Evolutionary conservation across 2,113 vertebrate genomes (phyloP).

Genomic region (Sciurus niger): DNA sequence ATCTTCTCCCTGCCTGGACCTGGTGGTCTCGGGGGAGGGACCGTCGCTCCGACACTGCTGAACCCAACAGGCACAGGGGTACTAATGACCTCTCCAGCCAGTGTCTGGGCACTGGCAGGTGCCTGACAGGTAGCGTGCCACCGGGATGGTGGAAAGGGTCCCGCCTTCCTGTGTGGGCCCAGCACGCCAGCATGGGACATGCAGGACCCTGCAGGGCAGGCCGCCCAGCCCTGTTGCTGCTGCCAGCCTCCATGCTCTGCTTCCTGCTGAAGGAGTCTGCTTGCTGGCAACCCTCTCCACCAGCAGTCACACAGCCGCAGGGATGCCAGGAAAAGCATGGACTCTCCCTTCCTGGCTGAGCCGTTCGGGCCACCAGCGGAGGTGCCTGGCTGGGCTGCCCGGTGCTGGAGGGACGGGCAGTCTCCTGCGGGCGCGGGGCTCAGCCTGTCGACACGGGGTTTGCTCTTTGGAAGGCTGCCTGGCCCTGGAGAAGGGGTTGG

Average conservation of each 20-base stretch:
- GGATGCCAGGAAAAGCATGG: fast-evolving
- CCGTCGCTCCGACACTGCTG: fast-evolving
- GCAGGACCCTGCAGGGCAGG: not conserved
- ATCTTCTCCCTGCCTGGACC: fast-evolving
- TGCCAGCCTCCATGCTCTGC: fast-evolving
- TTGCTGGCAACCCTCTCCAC: fast-evolving
- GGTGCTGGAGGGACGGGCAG: fast-evolving
- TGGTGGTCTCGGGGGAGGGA: not conserved
- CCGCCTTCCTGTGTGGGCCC: fast-evolving
- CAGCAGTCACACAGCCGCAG: fast-evolving
- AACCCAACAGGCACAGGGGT: no score
- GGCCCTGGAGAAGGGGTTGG: not conserved
- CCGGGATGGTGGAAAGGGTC: not conserved
- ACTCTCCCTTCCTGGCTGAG: not conserved
- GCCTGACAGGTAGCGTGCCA: fast-evolving
- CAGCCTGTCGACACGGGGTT: fast-evolving
- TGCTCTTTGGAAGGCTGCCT: not conserved
- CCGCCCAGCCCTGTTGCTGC: no score
- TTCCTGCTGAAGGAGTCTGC: not conserved
- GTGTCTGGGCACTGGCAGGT: not conserved
- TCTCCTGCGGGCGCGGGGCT: not conserved
- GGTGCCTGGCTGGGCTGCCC: fast-evolving
- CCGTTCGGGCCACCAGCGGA: not conserved
- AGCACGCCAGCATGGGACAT: fast-evolving
- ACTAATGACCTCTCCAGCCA: not conserved